phyloP scores from a whole-genome alignment of 2,113 vertebrate species.

The Pelecanoides urinatrix region DNA sequence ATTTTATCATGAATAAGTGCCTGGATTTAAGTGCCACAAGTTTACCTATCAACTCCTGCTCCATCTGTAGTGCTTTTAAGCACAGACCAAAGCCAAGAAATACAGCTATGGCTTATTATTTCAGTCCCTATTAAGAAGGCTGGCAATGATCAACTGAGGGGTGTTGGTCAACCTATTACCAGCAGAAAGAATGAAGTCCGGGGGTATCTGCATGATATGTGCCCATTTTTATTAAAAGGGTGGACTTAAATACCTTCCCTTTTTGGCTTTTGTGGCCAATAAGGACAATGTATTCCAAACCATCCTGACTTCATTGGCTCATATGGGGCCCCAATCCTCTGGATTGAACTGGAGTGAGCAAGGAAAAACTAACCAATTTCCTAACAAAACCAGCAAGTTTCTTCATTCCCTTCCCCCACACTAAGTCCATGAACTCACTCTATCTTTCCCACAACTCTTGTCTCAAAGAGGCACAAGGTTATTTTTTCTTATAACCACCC shows the following conservation, averaged over 20 bases:
- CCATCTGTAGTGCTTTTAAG: neutral
- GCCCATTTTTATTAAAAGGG: neutral
- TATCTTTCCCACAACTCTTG: conserved; percentile 22
- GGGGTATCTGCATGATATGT: neutral
- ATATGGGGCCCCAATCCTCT: neutral
- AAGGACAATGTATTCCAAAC: neutral
- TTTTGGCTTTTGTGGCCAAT: neutral
- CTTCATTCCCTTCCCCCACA: conserved; percentile 6
- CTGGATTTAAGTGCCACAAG: neutral
- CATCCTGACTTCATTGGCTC: neutral
- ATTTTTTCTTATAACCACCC: conserved; percentile 38
- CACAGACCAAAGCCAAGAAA: neutral
- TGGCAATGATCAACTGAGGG: neutral
- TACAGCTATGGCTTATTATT: neutral
- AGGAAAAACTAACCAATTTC: conserved; percentile 25
- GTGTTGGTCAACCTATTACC: neutral
- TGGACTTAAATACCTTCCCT: neutral
- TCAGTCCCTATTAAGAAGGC: neutral
- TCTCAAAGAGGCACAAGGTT: conserved; percentile 20
- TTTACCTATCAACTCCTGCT: conserved; percentile 15
- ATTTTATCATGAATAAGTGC: neutral
- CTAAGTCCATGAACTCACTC: neutral
- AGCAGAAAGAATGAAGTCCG: neutral
- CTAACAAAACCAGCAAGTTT: conserved; percentile 42
- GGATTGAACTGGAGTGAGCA: neutral